phyloP scores from a whole-genome alignment of 2,888 invertebrate species.

The Athetis lepigone region DNA sequence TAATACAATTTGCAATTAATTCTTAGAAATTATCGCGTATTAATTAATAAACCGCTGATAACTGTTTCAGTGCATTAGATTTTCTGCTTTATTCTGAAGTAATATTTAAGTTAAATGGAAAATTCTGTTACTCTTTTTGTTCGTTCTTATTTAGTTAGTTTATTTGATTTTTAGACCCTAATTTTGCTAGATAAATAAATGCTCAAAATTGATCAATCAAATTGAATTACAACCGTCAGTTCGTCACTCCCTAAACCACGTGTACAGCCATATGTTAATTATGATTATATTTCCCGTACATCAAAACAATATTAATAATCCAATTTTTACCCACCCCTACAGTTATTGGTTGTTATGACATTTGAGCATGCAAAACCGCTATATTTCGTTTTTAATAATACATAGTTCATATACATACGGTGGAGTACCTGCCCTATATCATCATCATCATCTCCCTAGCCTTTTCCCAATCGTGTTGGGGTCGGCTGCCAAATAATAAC shows the following conservation, averaged over 20 bases:
- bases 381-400: slow-evolving; percentile 5
- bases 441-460: no score
- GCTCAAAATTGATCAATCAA: slow-evolving; percentile 9
- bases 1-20: slow-evolving; percentile 18
- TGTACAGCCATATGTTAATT: no score
- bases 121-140: background rate
- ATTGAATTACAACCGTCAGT: background rate
- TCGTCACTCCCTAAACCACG: background rate
- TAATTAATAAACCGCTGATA: slow-evolving; percentile 38
- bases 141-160: no score
- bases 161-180: background rate
- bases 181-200: background rate
- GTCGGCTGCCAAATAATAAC: no score
- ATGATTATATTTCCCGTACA: slow-evolving; percentile 27
- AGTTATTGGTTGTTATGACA: slow-evolving; percentile 20
- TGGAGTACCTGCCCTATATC: no score
- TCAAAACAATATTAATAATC: slow-evolving; percentile 4
- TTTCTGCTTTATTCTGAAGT: slow-evolving; percentile 1
- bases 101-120: background rate
- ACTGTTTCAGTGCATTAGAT: slow-evolving; percentile 3
- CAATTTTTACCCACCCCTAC: slow-evolving; percentile 3
- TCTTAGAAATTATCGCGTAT: slow-evolving; percentile 33
- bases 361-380: slow-evolving; percentile 34
- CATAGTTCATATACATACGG: slow-evolving; percentile 3
- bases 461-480: no score